These are phyloP conservation scores for Brachypalpus laphriformis DNA, from an alignment of 2,888 invertebrate species.

Conservation along the genomic window DNA sequence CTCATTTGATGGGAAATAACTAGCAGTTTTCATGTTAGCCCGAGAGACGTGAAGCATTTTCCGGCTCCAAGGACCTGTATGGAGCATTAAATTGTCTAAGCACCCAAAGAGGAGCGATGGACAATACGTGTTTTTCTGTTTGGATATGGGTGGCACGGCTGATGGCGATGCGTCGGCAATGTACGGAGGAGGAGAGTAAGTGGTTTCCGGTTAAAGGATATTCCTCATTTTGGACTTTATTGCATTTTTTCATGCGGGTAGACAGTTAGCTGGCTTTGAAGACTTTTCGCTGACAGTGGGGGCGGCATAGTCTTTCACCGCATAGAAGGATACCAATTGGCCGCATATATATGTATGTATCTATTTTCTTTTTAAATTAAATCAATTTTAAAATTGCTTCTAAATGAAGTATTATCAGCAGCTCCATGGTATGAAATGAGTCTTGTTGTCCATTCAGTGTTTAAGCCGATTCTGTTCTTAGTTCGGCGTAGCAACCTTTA, in stretches of 20 bases:
- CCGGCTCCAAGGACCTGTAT: slow-evolving; percentile 52
- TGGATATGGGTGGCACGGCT: not conserved
- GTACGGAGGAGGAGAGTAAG: not conserved
- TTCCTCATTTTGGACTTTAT: slow-evolving; percentile 53
- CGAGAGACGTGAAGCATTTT: slow-evolving; percentile 52
- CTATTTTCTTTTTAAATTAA: slow-evolving; percentile 48
- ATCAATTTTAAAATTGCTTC: slow-evolving; percentile 16
- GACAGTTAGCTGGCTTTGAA: slow-evolving; percentile 42
- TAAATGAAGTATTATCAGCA: not conserved
- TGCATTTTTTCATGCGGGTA: slow-evolving; percentile 27
- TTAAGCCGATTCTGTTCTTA: not conserved
- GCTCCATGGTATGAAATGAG: not conserved
- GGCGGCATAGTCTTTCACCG: not conserved
- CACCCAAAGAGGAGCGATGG: slow-evolving; percentile 35
- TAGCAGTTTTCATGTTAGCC: slow-evolving; percentile 61
- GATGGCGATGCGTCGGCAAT: slow-evolving; percentile 38
- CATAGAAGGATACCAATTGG: slow-evolving; percentile 54
- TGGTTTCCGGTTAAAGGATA: slow-evolving; percentile 51
- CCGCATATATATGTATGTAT: slow-evolving; percentile 31
- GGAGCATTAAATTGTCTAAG: slow-evolving; percentile 64
- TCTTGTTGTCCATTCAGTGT: not conserved
- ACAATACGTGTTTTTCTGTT: slow-evolving; percentile 13
- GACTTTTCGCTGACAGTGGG: slow-evolving; percentile 10
- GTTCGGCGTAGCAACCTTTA: not conserved
- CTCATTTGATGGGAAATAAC: slow-evolving; percentile 70